Evolutionary conservation across 2,797 vertebrate species (phyloP).

Genomic region (Arvicola amphibius): DNA sequence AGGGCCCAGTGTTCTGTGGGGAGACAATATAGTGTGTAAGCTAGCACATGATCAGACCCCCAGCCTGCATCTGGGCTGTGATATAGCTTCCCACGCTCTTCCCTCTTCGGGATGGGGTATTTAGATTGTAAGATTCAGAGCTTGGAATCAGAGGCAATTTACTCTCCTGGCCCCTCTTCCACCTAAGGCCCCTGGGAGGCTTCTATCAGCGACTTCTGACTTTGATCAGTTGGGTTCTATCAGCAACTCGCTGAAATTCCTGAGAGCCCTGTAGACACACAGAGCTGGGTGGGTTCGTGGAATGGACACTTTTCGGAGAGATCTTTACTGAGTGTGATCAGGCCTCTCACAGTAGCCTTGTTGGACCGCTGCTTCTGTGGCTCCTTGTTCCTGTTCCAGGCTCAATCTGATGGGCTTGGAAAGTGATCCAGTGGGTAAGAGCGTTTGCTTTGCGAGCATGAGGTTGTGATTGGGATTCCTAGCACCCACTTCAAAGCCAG

Average conservation of each 20-base stretch:
- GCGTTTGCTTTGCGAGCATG: background rate
- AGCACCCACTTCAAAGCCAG: background rate
- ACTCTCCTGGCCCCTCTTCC: background rate
- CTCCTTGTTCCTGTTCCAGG: background rate
- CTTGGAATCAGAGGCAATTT: conserved; percentile 10
- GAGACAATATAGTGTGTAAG: accelerated
- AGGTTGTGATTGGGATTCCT: background rate
- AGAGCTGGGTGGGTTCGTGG: conserved; percentile 26
- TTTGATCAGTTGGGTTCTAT: background rate
- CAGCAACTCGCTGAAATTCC: background rate
- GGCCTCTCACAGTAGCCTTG: accelerated
- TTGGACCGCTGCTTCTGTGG: background rate
- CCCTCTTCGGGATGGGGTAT: background rate
- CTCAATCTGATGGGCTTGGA: background rate
- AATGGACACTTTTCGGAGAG: background rate
- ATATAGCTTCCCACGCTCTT: background rate
- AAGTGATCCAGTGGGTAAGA: background rate
- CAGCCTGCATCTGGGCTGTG: accelerated
- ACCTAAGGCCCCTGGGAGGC: background rate
- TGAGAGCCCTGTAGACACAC: background rate
- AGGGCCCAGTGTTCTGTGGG: no score
- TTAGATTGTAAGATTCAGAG: background rate
- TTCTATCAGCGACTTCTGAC: background rate
- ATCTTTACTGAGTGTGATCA: accelerated
- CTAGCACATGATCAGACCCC: background rate